Base-by-base conservation (phyloP, 2,113 vertebrate genomes). In the Xenopus tropicalis region DNA sequence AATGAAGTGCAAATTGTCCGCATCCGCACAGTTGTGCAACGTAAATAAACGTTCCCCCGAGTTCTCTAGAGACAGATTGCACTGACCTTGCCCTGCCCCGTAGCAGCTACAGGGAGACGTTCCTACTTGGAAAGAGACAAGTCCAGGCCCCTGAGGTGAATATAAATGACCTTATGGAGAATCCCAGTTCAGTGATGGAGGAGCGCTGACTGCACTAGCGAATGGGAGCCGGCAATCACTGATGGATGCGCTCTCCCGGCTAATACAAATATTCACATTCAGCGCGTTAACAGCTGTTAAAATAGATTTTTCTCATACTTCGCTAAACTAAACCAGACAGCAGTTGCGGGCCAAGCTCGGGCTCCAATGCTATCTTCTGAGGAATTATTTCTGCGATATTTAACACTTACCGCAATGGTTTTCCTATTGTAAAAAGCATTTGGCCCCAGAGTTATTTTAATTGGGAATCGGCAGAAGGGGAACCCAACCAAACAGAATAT, bases 401-500 rank as follows among this genome's bases (percentile, higher is more conserved):
- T 46, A 23, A 22, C 37, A 14, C 25, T 19, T 56, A 14, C 24
- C 10, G 29, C 61, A 16, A 16, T 29, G 25, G 25, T 64, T 57
- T 44, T n/a, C 20, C 13, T 22, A 66, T 25, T 58, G 71, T 21
- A 65, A 72, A 51, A 66, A 66, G 51, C 71, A 72, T 72, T 66
- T 72, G 71, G 71, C 71, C 37, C 19, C 56, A 62, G 1, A 23
- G n/a, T n/a, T 72, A 44, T 72, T 72, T 72, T 72, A 64, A 52
- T 57, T 72, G 62, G 71, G 64, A 42, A 24, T 54, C 16, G 3
- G 29, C 20, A 42, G 48, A 56, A 6, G 62, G 56, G 29, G 17
- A 66, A 72, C 62, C 29, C 16, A 56, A 72, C 71, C 71, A 72
- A 57, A 65, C 51, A 24, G 71, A 72, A 72, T 72, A 72, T 72